phyloP scores from a whole-genome alignment of 2,113 vertebrate genomes.

The Glaucidium brasilianum region DNA sequence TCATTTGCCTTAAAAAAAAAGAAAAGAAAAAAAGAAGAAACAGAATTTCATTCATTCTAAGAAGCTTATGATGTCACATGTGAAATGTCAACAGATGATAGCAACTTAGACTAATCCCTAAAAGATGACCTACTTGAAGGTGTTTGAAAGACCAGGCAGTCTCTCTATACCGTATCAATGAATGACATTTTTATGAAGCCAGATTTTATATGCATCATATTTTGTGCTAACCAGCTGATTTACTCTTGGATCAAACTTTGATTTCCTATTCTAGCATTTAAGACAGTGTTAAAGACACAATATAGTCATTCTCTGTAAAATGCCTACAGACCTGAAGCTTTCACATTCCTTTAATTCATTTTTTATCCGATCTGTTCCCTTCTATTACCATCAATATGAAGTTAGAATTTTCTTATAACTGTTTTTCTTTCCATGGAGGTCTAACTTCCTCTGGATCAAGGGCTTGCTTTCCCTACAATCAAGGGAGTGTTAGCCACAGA shows the following conservation, averaged over 20 bases:
- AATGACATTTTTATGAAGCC: neutral
- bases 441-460: neutral
- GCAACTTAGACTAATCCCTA: slow-evolving; percentile 54
- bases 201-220: slow-evolving; percentile 17
- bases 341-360: neutral
- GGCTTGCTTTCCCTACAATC: neutral
- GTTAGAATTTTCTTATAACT: neutral
- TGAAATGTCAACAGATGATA: slow-evolving; percentile 64
- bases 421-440: neutral
- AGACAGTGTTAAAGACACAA: neutral
- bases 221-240: neutral
- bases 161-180: neutral
- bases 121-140: slow-evolving; percentile 70
- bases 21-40: neutral
- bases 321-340: neutral
- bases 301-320: neutral
- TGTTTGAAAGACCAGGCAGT: slow-evolving; percentile 31
- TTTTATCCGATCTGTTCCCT: neutral
- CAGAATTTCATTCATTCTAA: slow-evolving; percentile 59
- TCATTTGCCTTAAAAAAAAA: neutral
- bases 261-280: neutral
- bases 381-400: neutral
- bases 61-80: slow-evolving; percentile 62
- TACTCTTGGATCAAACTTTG: slow-evolving; percentile 1
- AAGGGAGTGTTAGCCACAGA: neutral